Conservation (phyloP, 2,888 invertebrate genomes). For the Abrostola tripartita region DNA sequence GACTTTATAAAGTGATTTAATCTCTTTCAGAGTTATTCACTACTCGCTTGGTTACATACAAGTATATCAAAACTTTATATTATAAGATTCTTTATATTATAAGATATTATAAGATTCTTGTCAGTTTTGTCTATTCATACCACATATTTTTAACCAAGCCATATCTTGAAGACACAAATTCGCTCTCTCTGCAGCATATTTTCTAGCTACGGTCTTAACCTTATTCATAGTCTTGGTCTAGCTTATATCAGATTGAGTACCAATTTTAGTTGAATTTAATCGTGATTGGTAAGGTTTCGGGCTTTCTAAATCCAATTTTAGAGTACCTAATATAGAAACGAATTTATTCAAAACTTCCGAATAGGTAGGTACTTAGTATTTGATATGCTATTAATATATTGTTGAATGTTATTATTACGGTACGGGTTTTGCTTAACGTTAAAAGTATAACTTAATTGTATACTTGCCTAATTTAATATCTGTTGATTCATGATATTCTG, state of each 20-base stretch:
- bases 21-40: too few species aligned
- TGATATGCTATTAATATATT: slow-evolving; percentile 1
- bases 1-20: too few species aligned
- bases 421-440: too few species aligned
- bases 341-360: neutral
- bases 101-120: too few species aligned
- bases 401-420: neutral
- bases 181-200: slow-evolving; percentile 14
- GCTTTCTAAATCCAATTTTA: neutral
- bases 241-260: slow-evolving; percentile 19
- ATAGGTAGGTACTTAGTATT: slow-evolving; percentile 3
- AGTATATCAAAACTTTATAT: too few species aligned
- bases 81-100: too few species aligned
- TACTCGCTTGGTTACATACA: too few species aligned
- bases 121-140: neutral
- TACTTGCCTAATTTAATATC: too few species aligned
- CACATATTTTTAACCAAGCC: neutral
- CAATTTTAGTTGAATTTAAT: slow-evolving; percentile 29
- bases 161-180: slow-evolving; percentile 4
- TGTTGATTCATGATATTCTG: neutral
- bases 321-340: slow-evolving; percentile 1
- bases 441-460: too few species aligned
- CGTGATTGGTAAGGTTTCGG: slow-evolving; percentile 32
- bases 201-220: slow-evolving; percentile 12
- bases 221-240: slow-evolving; percentile 32